phyloP scores from a whole-genome alignment of 1,140 invertebrate genomes.

The Apis laboriosa region DNA sequence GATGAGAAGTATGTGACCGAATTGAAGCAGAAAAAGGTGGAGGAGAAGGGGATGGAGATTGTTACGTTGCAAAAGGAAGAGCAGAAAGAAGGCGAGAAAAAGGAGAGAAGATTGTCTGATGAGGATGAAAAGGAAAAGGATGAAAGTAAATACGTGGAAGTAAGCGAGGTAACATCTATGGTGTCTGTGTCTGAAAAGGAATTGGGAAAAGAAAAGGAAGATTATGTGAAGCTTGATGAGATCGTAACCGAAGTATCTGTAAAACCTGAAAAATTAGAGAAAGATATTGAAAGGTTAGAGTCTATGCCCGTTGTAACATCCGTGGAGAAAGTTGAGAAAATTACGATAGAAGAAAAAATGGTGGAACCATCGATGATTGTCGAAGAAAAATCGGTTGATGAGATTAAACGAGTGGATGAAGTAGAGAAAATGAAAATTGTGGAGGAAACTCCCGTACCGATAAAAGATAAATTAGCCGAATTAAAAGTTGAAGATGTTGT shows the following conservation, averaged over 20 bases:
- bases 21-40: neutral
- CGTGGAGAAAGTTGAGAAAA: neutral
- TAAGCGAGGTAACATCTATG: neutral
- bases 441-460: neutral
- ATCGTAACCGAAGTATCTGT: conserved; percentile 46
- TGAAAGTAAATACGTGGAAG: conserved; percentile 46
- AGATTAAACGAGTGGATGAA: no score
- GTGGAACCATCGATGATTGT: neutral
- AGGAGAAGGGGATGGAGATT: neutral
- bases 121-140: conserved; percentile 50
- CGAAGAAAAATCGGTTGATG: conserved; percentile 9
- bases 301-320: neutral
- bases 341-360: neutral
- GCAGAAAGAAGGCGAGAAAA: neutral
- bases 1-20: conserved; percentile 36
- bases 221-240: conserved; percentile 41
- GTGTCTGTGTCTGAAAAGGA: conserved; percentile 38
- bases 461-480: neutral
- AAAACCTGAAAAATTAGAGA: conserved; percentile 4
- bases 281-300: neutral
- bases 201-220: conserved; percentile 34
- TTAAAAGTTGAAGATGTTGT: neutral
- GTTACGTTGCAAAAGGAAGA: neutral
- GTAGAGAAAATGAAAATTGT: neutral
- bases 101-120: neutral